These are phyloP conservation scores for Neotoxoptera formosana DNA, from an alignment of 1,140 invertebrate species.

Conservation along the genomic window DNA sequence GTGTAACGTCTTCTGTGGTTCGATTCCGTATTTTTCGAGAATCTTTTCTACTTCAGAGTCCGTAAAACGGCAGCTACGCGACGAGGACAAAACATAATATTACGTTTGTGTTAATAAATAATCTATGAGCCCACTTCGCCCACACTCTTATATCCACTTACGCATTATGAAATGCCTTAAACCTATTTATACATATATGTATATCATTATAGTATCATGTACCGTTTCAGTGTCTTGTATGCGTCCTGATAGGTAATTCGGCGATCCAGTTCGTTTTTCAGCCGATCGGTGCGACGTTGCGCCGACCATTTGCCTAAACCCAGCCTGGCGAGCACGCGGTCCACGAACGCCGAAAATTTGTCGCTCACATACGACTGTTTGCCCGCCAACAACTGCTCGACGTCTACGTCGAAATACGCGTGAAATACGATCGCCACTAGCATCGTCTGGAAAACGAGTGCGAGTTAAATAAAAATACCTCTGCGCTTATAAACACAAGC, in stretches of 20 bases:
- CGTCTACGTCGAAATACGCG: constrained; percentile 42
- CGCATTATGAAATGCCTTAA: neutral
- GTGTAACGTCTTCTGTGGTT: neutral
- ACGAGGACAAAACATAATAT: neutral
- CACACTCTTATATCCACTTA: neutral
- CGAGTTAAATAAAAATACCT: neutral
- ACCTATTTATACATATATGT: neutral
- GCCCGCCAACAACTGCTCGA: neutral
- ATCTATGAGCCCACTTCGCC: neutral
- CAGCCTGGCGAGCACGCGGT: neutral
- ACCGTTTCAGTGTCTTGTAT: constrained; percentile 50
- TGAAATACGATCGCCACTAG: constrained; percentile 39
- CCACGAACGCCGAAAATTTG: neutral
- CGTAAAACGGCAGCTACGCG: neutral
- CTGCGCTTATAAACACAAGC: no score
- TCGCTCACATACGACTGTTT: constrained; percentile 11
- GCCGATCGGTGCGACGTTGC: neutral
- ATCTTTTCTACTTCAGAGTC: neutral
- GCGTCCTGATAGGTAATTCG: neutral
- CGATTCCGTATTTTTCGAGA: neutral
- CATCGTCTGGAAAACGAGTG: constrained; percentile 16
- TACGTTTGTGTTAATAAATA: no score
- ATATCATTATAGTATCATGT: neutral
- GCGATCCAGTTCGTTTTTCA: neutral
- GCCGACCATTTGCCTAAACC: neutral